Conservation (phyloP, 2,888 invertebrate genomes). For the Volucella zonaria region DNA sequence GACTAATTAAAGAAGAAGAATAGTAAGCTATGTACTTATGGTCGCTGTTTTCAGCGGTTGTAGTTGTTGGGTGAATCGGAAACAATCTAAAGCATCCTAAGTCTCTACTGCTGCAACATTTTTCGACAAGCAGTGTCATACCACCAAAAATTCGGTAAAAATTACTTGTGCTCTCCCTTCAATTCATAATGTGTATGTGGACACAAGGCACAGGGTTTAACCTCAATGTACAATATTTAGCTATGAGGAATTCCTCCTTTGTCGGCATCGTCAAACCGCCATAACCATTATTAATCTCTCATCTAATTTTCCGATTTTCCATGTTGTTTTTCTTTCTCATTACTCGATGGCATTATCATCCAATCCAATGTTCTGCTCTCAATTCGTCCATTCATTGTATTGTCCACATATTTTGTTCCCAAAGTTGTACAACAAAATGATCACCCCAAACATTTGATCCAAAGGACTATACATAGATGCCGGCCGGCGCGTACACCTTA, state of each 20-base stretch:
- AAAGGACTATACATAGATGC: neutral
- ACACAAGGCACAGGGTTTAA: constrained; percentile 6
- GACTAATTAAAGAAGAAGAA: too few species aligned
- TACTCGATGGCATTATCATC: constrained; percentile 66
- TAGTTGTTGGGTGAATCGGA: too few species aligned
- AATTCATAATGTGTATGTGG: neutral
- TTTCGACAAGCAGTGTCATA: too few species aligned
- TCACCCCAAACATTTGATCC: constrained; percentile 35
- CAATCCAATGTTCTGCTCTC: constrained; percentile 61
- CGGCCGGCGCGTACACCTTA: constrained; percentile 48
- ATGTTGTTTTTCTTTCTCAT: constrained; percentile 48
- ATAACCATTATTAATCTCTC: constrained; percentile 67
- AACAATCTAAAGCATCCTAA: too few species aligned
- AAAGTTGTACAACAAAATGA: constrained; percentile 53
- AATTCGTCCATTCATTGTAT: constrained; percentile 56
- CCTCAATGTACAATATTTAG: constrained; percentile 41
- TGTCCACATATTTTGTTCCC: constrained; percentile 52
- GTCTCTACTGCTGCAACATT: too few species aligned
- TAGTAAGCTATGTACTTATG: too few species aligned
- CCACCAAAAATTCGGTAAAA: too few species aligned
- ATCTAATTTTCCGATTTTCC: constrained; percentile 68
- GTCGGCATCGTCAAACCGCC: constrained; percentile 55
- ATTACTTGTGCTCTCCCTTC: too few species aligned
- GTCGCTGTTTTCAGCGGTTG: too few species aligned
- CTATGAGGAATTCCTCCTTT: constrained; percentile 30